These are phyloP conservation scores for Malacoctenus gilli DNA, from an alignment of 2,797 vertebrate species.

Conservation along the genomic window DNA sequence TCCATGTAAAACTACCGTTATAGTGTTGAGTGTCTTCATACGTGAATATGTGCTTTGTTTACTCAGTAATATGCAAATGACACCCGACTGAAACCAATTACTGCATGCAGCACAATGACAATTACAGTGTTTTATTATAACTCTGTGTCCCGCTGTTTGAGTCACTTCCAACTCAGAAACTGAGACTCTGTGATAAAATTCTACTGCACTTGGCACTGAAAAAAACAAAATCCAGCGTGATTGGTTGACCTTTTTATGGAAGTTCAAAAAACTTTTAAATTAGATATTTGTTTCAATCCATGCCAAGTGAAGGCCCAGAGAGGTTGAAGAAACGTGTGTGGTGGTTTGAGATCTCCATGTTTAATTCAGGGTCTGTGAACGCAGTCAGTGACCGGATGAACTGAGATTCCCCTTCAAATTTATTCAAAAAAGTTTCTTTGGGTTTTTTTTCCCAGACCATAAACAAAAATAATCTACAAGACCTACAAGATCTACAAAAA, in stretches of 20 bases:
- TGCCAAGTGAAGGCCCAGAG: conserved; percentile 84
- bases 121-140: neutral
- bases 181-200: no score
- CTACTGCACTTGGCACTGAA: conserved; percentile 13
- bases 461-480: no score
- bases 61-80: neutral
- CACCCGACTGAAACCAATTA: neutral
- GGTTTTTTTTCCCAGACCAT: no score
- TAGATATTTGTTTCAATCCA: conserved; percentile 87
- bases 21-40: no score
- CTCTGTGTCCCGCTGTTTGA: no score
- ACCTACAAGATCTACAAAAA: no score
- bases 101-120: neutral
- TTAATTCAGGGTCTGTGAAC: conserved; percentile 88
- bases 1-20: no score
- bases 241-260: conserved; percentile 32
- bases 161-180: no score
- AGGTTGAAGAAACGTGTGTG: conserved; percentile 84
- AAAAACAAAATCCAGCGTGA: no score
- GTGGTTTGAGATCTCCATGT: conserved; percentile 80
- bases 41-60: neutral
- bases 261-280: conserved; percentile 83
- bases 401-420: conserved; percentile 90
- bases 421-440: no score
- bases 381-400: conserved; percentile 65